Evolutionary conservation across 2,113 vertebrate genomes (phyloP), one percentile per base, ranked within the genome.

Genomic region (Turdus rufiventris): DNA sequence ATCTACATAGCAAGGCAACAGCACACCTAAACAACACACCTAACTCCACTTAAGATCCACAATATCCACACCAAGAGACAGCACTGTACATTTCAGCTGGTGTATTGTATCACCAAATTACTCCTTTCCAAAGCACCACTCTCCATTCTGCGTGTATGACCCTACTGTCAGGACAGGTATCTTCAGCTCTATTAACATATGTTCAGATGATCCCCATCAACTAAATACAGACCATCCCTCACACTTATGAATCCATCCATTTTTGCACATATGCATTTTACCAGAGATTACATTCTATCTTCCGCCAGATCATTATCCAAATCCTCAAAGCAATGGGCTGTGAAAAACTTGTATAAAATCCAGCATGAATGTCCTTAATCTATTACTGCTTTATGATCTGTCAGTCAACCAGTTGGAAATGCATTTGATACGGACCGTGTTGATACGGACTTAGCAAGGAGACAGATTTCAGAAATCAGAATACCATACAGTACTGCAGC

Each of bases 261-360:
- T 92, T 91, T 71, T 78, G 31, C 80, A 89, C 2, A 6, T 24
- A 50, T 33, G 56, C 48, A 81, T 81, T 92, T 86, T 75, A 67
- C 48, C 36, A 74, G 42, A 88, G 47, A 88, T 83, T 79, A 85
- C 38, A 54, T 54, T 86, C 62, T 61, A 18, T 83, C 79, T 92
- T 77, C 42, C 72, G 70, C 45, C 42, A 89, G 68, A 84, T 65
- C 63, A 58, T 94, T 92, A 91, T 45, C 68, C 73, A 95, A 45
- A 93, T 91, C 73, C 76, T 84, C 76, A 81, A 91, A 92, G 56
- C 68, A 95, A 92, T 81, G 57, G 73, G 40, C 76, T 89, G 70
- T 91, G 91, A 94, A 96, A 72, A 84, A 80, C 33, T 79, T 80
- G 60, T 38, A 57, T 48, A 83, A 96, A 94, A 94, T 71, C 60